phyloP scores from a whole-genome alignment of 2,797 vertebrate species.

The Lacerta bilineata region DNA sequence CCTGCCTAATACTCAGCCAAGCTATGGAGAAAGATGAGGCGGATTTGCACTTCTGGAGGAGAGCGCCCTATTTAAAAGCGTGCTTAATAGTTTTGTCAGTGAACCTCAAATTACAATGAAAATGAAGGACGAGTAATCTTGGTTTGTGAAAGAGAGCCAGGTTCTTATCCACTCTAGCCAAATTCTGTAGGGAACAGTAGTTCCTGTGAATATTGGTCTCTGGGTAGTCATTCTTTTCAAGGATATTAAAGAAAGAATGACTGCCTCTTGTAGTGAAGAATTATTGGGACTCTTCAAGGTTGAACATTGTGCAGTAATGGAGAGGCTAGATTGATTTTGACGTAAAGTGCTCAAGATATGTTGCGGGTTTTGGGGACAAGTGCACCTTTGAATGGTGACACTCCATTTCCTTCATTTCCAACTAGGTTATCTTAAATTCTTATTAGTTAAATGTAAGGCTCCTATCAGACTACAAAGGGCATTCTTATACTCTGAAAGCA shows the following conservation, averaged over 20 bases:
- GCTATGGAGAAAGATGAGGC: constrained; percentile 40
- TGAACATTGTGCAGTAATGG: constrained; percentile 44
- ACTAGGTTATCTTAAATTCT: constrained; percentile 49
- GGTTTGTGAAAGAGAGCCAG: not conserved
- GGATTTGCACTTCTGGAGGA: constrained; percentile 31
- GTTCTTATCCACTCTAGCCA: constrained; percentile 33
- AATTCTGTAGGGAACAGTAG: constrained; percentile 14
- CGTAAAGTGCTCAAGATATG: constrained; percentile 56
- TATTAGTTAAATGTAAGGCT: constrained; percentile 61
- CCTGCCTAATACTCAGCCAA: constrained; percentile 34
- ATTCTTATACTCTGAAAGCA: constrained; percentile 37
- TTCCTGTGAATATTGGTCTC: not conserved
- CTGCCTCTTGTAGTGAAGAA: constrained; percentile 41
- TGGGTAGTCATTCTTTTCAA: constrained; percentile 39
- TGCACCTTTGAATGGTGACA: constrained; percentile 47
- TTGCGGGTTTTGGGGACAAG: constrained; percentile 58
- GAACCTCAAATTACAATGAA: constrained; percentile 48
- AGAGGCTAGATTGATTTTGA: constrained; percentile 35
- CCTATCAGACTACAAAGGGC: constrained; percentile 41
- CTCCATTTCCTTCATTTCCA: constrained; percentile 42
- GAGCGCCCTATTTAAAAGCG: constrained; percentile 33
- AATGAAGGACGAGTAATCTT: constrained; percentile 38
- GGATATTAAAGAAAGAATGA: constrained; percentile 47
- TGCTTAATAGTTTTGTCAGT: constrained; percentile 38
- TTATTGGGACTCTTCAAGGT: constrained; percentile 18